Base-by-base conservation (phyloP, 1,140 invertebrate species). In the Drosophila quadrilineata region DNA sequence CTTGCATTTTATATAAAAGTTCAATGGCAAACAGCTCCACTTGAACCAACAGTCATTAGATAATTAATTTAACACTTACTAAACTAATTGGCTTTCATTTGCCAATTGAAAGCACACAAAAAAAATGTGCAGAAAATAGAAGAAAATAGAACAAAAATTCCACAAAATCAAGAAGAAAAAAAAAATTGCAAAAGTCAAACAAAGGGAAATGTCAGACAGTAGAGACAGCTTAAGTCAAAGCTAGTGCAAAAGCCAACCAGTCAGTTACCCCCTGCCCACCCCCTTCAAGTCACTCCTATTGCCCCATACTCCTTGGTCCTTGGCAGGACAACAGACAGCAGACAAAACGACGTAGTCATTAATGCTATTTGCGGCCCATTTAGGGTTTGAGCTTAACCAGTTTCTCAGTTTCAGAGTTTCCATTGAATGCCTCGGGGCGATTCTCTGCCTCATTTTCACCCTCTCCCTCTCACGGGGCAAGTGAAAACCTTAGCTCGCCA, bases 31-130 rank as follows among this genome's bases (percentile, higher is more conserved):
- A 53, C n/a, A n/a, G n/a, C n/a, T n/a, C n/a, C n/a, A 67, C 54
- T 48, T 40, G 29, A 33, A 19, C 52, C 16, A 54, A 53, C 69
- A 70, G 73, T 79, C 76, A 82, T 82, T 82, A 82, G 77, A 71
- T 82, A 82, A 82, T 82, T 82, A 82, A 84, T 84, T 82, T 82
- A 77, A 77, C 77, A 82, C 76, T 84, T 84, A 66, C 54, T 69
- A 60, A 71, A 77, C 77, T 84, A 77, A 82, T 84, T 82, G 77
- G 73, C 75, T 80, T 71, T 77, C 71, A 80, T 67, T 79, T 74
- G 56, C 64, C 77, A 84, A 70, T 66, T 70, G 50, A 63, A 68
- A n/a, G n/a, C n/a, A n/a, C 57, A 41, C 56, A 52, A 70, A 60
- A 63, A 40, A 59, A 33, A 54, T 19, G 35, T n/a, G n/a, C n/a